Base-by-base conservation (phyloP, 2,113 vertebrate species). In the Micromys minutus region DNA sequence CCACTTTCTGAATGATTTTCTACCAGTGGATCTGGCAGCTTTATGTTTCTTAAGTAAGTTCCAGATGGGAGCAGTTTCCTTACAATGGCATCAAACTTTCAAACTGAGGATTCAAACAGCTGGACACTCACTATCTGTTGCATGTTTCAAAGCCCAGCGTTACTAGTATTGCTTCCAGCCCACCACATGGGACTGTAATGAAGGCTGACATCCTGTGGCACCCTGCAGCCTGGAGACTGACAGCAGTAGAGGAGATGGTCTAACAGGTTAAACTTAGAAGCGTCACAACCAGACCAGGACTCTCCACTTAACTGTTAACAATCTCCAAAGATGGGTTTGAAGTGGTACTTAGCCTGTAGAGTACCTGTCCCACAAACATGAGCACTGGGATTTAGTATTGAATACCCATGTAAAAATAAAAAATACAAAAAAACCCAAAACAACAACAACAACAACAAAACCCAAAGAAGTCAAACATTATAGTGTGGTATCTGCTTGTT, bases 231-330 rank as follows among this genome's bases (percentile, higher is more conserved):
- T 71, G 34, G 15, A 71, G 67, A 16, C 36, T n/a, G 36, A 71
- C 36, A 21, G 16, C 69, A n/a, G 69, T n/a, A 36, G 65, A 67
- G 65, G 5, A 36, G 65, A 36, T 67, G 65, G 50, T 89, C 39
- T 17, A 57, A 80, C 8, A 72, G 21, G 71, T 72, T 22, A n/a
- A 19, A 42, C 22, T 19, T 24, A n/a, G 7, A 97, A 97, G 95
- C 22, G 59, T 24, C 87, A 34, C 45, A 50, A 80, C 47, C 15
- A 55, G 47, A 94, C 77, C 55, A 80, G 85, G 83, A 95, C 92
- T 77, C 89, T 91, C 80, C 42, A 85, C 90, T 75, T 93, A 75
- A 57, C 45, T 95, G 89, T 50, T 88, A 95, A 94, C 79, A 67
- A 80, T 39, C 57, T 96, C 50, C n/a, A 47, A 17, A 42, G 76